Conservation (phyloP, 2,113 vertebrate genomes). For the Nycticebus coucang region DNA sequence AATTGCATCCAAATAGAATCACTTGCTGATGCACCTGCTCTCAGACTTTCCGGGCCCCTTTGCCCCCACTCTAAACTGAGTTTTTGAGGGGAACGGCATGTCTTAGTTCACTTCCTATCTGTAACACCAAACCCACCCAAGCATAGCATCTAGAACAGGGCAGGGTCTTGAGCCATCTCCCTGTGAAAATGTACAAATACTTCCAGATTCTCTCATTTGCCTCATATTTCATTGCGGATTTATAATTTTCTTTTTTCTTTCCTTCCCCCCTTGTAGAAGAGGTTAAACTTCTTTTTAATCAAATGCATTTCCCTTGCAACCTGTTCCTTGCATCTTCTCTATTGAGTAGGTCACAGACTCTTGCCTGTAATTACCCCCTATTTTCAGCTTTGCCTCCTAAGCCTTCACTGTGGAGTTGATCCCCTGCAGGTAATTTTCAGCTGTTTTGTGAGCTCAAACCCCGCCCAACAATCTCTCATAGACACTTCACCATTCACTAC, state of each 20-base stretch:
- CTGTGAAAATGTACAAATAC: not conserved
- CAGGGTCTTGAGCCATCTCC: not conserved
- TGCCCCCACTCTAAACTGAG: not conserved
- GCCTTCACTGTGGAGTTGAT: slow-evolving; percentile 12
- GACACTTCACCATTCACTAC: not conserved
- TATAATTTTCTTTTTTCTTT: not conserved
- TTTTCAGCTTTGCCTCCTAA: slow-evolving; percentile 54
- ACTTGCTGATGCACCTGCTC: not conserved
- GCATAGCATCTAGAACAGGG: not conserved
- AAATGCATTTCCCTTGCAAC: slow-evolving; percentile 58
- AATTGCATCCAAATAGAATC: not conserved
- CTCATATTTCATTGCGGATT: not conserved
- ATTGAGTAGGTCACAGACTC: not conserved
- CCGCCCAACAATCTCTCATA: not conserved
- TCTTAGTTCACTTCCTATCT: not conserved
- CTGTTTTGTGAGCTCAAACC: slow-evolving; percentile 55
- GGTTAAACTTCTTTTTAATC: slow-evolving; percentile 71
- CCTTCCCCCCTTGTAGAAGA: slow-evolving; percentile 25
- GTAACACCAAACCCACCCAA: not conserved
- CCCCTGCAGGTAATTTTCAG: not conserved
- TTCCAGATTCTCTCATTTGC: not conserved
- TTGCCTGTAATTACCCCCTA: slow-evolving; percentile 47
- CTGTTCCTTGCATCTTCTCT: slow-evolving; percentile 5
- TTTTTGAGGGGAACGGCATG: not conserved
- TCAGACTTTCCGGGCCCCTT: not conserved